Base-by-base conservation (phyloP, 2,888 invertebrate species). In the Apamea sordens region DNA sequence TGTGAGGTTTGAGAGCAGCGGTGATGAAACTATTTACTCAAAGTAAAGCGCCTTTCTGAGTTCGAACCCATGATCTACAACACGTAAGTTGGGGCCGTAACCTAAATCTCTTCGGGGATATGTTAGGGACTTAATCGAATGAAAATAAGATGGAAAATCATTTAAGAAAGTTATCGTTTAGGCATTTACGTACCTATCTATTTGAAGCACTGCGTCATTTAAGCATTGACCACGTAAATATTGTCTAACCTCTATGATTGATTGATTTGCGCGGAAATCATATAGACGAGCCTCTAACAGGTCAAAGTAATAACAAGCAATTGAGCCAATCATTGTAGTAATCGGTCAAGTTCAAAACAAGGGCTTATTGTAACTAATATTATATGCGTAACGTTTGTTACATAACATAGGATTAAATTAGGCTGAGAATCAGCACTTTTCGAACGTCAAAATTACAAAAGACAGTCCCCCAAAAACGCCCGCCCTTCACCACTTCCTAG, bases 261-360 rank as follows among this genome's bases (percentile, higher is more conserved):
- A 82, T 82, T 73, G 56, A n/a, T 73, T 70, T 21, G 76, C 70
- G 50, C 41, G 32, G 70, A 72, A 76, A 84, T 53, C 44, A 76
- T n/a, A 7, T 24, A 28, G 24, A 24, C 53, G 56, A 72, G 32
- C 56, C 61, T 36, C 70, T 65, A 6, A 21, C 13, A 53, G 85
- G 86, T 84, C 85, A 59, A 73, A 76, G 73, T 36, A 76, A 85
- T 76, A 21, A 80, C 15, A 69, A 72, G 47, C 85, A 80, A 80
- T 83, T 80, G 80, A 72, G 28, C 59, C 80, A 85, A 75, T 75
- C n/a, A 68, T 15, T 7, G 28, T 0, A 53, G 41, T 72, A 68
- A 83, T 65, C 41, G 82, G 71, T 85, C 85, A 83, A 85, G 85
- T 80, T 83, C 81, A 73, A 11, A 32, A 10, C 64, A 56, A 77